phyloP scores from a whole-genome alignment of 2,888 invertebrate species.

The Idaea dimidiata region DNA sequence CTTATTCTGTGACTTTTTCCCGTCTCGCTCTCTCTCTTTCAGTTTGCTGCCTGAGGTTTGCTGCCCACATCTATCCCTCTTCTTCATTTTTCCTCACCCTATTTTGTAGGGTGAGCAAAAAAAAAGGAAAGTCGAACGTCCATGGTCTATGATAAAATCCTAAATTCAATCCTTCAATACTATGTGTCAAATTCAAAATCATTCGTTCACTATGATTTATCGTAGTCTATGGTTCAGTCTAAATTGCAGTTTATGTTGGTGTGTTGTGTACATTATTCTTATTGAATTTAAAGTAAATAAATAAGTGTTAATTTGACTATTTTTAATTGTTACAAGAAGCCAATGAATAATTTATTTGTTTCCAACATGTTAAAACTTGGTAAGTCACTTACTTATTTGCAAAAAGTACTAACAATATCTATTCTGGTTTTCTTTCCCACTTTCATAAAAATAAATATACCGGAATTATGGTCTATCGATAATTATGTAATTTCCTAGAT shows the following conservation, averaged over 20 bases:
- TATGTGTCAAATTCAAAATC: too few relatives aligned
- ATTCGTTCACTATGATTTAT: too few relatives aligned
- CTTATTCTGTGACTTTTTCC: too few relatives aligned
- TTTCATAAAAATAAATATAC: not conserved
- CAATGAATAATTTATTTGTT: not conserved
- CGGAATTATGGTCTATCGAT: not conserved
- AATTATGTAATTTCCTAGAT: not conserved
- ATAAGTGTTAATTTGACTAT: not conserved
- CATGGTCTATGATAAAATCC: too few relatives aligned
- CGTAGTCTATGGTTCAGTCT: not conserved
- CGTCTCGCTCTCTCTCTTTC: too few relatives aligned
- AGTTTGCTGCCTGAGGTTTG: too few relatives aligned
- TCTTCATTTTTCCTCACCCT: too few relatives aligned
- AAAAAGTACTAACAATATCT: not conserved
- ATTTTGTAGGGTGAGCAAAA: too few relatives aligned
- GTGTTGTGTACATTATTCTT: not conserved
- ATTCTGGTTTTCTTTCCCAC: not conserved
- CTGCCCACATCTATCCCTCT: too few relatives aligned
- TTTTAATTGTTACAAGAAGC: not conserved
- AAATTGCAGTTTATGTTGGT: not conserved
- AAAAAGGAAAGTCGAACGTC: too few relatives aligned
- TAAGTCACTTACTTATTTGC: conserved; percentile 12
- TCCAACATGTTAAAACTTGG: conserved; percentile 16
- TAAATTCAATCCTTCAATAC: too few relatives aligned
- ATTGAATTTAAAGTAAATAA: not conserved